Evolutionary conservation across 1,140 invertebrate species (phyloP).

Genomic region (Dryas iulia): DNA sequence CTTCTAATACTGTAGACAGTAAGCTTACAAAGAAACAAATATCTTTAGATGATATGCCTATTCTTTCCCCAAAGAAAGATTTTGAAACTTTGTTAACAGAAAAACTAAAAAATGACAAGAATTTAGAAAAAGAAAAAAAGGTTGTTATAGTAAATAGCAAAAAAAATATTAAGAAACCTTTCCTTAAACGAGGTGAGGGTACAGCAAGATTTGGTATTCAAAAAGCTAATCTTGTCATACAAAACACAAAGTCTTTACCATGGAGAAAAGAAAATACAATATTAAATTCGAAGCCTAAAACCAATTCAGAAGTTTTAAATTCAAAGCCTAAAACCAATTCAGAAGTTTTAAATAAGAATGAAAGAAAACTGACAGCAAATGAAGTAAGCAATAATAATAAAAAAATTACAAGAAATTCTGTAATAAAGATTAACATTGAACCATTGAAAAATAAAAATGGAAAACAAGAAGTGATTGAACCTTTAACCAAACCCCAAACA

Average conservation of each 20-base stretch:
- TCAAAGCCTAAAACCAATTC: too few relatives aligned
- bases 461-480: conserved; percentile 20
- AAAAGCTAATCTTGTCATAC: conserved; percentile 61
- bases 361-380: too few relatives aligned
- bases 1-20: not conserved
- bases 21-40: conserved; percentile 48
- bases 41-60: conserved; percentile 70
- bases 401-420: not conserved
- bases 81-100: conserved; percentile 65
- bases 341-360: too few relatives aligned
- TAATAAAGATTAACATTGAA: not conserved
- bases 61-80: conserved; percentile 66
- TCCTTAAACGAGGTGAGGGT: conserved; percentile 63
- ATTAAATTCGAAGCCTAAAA: too few relatives aligned
- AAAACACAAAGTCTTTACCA: conserved; percentile 66
- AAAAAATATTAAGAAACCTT: conserved; percentile 45
- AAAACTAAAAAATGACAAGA: conserved; percentile 54
- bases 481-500: conserved; percentile 4
- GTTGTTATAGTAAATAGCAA: not conserved
- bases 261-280: conserved; percentile 50
- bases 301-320: too few relatives aligned
- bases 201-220: conserved; percentile 63
- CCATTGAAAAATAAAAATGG: not conserved
- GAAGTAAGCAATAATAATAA: not conserved
- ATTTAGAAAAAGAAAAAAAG: not conserved